A percentile compares a stretch with the other conserved stretches of the same genome.
Conservation (phyloP, 2,888 invertebrate genomes). For the Formica aserva region DNA sequence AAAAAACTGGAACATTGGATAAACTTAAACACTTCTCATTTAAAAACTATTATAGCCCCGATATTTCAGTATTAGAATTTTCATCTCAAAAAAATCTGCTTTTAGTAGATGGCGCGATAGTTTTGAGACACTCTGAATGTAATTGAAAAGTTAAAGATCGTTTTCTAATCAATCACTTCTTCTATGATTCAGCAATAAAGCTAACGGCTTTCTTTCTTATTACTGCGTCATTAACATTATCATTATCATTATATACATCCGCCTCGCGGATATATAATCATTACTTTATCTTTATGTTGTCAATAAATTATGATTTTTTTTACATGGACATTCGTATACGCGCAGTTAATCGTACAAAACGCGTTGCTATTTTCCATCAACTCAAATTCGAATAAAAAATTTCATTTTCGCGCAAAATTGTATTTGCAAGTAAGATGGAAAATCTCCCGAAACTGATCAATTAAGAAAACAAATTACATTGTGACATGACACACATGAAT, state of each 20-base stretch:
- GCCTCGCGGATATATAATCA: conserved; percentile 15
- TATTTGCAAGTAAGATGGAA: background rate
- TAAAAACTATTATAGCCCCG: no score
- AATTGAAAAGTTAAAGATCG: background rate
- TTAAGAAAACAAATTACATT: conserved; percentile 11
- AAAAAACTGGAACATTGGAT: no score
- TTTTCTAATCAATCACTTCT: conserved; percentile 7
- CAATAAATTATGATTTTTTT: conserved; percentile 58
- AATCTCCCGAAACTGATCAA: background rate
- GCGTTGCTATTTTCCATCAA: background rate
- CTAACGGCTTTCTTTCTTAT: background rate
- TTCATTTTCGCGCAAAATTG: background rate
- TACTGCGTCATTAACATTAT: conserved; percentile 40
- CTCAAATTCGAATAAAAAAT: background rate
- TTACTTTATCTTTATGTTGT: conserved; percentile 51
- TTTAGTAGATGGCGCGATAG: no score
- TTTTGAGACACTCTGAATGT: no score
- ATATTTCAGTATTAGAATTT: background rate
- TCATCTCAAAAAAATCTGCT: no score
- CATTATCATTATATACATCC: conserved; percentile 3
- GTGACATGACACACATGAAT: background rate
- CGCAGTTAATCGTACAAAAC: background rate
- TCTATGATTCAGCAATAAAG: background rate
- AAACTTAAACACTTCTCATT: no score
- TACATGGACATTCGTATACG: background rate